These are phyloP conservation scores for Melanotaenia boesemani DNA, from an alignment of 2,797 vertebrate species.

Conservation along the genomic window DNA sequence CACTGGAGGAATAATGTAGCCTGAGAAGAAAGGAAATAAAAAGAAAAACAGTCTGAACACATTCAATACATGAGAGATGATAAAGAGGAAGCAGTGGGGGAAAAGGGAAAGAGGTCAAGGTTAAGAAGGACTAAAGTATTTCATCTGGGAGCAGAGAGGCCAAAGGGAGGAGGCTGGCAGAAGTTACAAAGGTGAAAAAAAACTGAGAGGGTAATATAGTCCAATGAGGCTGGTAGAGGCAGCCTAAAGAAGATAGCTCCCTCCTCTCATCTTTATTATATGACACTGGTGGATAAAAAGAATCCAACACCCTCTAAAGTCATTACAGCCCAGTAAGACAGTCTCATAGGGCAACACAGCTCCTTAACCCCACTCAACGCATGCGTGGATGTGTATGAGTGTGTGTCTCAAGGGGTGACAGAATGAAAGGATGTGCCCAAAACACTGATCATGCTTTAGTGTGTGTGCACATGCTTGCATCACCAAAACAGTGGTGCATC, in stretches of 20 bases:
- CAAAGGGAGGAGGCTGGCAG: slow-evolving; percentile 7
- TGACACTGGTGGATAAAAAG: slow-evolving; percentile 73
- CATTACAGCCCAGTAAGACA: slow-evolving; percentile 73
- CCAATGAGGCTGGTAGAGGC: slow-evolving; percentile 43
- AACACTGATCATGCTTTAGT: slow-evolving; percentile 33
- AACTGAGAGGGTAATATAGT: slow-evolving; percentile 8
- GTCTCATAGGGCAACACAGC: slow-evolving; percentile 64
- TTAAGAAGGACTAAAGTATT: slow-evolving; percentile 35
- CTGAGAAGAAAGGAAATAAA: slow-evolving; percentile 21
- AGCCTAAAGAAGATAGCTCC: slow-evolving; percentile 56
- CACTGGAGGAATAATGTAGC: slow-evolving; percentile 29
- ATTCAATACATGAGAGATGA: slow-evolving; percentile 21
- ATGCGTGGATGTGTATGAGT: slow-evolving; percentile 52
- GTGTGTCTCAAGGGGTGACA: slow-evolving; percentile 35
- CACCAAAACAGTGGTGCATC: slow-evolving; percentile 59
- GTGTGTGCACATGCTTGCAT: slow-evolving; percentile 14
- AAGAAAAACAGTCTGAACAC: slow-evolving; percentile 17
- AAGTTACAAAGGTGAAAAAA: slow-evolving; percentile 27
- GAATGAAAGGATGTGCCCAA: slow-evolving; percentile 37
- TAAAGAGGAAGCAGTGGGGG: neutral
- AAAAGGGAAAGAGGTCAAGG: slow-evolving; percentile 53
- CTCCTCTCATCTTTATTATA: slow-evolving; percentile 68
- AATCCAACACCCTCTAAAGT: slow-evolving; percentile 75
- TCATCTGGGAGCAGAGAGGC: slow-evolving; percentile 30
- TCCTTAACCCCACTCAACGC: slow-evolving; percentile 76